Percentiles rank a stretch among this genome's conserved stretches.
These are phyloP conservation scores for Abrostola triplasia DNA, from an alignment of 2,888 invertebrate species.

Conservation along the genomic window DNA sequence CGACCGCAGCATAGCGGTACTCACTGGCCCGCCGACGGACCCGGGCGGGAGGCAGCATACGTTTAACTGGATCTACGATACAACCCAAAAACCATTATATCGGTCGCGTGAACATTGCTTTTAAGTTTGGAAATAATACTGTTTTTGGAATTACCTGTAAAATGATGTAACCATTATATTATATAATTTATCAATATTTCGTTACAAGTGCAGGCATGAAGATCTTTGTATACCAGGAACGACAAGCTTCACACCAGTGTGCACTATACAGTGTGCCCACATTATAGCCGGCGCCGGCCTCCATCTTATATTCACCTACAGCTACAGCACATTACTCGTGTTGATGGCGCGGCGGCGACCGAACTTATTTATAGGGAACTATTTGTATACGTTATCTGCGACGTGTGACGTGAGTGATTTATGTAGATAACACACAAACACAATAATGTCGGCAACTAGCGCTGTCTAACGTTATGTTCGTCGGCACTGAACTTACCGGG, in stretches of 20 bases:
- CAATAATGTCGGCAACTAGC: slow-evolving; percentile 2
- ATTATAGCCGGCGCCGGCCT: background rate
- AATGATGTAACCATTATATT: too few species aligned
- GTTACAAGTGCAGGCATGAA: too few species aligned
- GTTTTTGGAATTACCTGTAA: too few species aligned
- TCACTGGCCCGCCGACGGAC: background rate
- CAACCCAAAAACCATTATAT: too few species aligned
- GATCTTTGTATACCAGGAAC: too few species aligned
- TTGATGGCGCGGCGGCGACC: background rate
- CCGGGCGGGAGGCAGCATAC: too few species aligned
- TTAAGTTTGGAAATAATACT: too few species aligned
- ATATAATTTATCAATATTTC: too few species aligned
- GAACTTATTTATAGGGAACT: slow-evolving; percentile 11
- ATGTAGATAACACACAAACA: slow-evolving; percentile 27
- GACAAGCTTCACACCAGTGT: background rate
- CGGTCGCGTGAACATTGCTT: background rate
- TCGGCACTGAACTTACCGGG: too few species aligned
- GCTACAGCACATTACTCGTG: background rate
- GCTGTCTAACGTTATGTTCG: slow-evolving; percentile 5
- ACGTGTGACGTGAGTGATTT: slow-evolving; percentile 29
- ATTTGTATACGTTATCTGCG: slow-evolving; percentile 25
- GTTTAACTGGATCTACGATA: too few species aligned
- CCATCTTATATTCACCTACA: background rate
- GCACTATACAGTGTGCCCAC: too few species aligned
- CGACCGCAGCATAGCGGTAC: background rate